A percentile compares a stretch with the other conserved stretches of the same genome.
Conservation (phyloP, 2,888 invertebrate genomes). For the Unio pictorum region DNA sequence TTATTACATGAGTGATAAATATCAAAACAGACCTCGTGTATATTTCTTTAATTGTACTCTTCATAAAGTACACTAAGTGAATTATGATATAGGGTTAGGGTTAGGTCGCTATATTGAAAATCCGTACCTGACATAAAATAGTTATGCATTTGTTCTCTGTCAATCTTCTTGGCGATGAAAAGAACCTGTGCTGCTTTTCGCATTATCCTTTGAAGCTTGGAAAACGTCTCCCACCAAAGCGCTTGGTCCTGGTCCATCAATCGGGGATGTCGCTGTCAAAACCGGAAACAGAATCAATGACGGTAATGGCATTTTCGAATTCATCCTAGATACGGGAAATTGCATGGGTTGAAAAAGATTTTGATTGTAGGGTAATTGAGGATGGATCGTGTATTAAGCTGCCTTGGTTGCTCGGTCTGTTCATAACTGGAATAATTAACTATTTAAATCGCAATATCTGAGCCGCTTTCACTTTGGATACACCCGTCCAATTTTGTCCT, state of each 20-base stretch:
- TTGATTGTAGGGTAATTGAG: not conserved
- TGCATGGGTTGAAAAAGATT: not conserved
- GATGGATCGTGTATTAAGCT: not conserved
- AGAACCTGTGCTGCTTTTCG: conserved; percentile 92
- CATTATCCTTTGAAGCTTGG: conserved; percentile 94
- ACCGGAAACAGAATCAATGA: not conserved
- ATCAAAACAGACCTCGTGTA: too few relatives aligned
- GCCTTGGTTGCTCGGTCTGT: not conserved
- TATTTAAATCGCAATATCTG: not conserved
- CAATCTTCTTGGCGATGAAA: conserved; percentile 86
- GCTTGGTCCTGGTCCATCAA: conserved; percentile 91
- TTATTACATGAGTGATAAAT: too few relatives aligned
- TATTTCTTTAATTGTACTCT: too few relatives aligned
- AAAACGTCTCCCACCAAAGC: conserved; percentile 97
- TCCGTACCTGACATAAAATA: conserved; percentile 96
- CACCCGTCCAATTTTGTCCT: too few relatives aligned
- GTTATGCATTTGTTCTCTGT: conserved; percentile 94
- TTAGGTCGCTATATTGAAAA: too few relatives aligned
- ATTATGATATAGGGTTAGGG: too few relatives aligned
- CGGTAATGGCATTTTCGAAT: not conserved
- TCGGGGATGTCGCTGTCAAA: conserved; percentile 54
- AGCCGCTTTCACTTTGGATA: too few relatives aligned
- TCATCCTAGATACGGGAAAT: too few relatives aligned
- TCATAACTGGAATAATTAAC: not conserved
- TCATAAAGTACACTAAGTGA: too few relatives aligned